Conservation (phyloP, 2,888 invertebrate species). For the Aporophyla lueneburgensis region DNA sequence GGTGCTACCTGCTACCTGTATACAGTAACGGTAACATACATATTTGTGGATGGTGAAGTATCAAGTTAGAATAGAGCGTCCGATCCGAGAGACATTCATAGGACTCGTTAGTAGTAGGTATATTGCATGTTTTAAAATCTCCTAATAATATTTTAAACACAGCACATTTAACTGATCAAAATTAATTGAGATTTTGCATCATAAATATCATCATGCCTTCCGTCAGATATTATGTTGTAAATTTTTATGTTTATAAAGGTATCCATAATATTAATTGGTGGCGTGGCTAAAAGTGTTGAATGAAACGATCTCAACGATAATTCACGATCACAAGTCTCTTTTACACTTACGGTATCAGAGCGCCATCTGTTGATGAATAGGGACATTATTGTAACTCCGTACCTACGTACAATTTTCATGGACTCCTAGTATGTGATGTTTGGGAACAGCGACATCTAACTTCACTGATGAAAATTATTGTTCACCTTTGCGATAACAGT, state of each 20-base stretch:
- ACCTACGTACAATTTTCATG: neutral
- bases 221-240: neutral
- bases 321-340: neutral
- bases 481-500: neutral
- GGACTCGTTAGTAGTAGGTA: neutral
- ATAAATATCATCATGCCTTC: neutral
- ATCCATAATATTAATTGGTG: neutral
- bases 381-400: neutral
- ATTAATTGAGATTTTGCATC: neutral
- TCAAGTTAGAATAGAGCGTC: neutral
- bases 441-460: constrained; percentile 38
- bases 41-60: neutral
- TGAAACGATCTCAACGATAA: too few relatives aligned
- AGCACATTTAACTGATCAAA: neutral
- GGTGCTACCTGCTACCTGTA: neutral
- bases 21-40: neutral
- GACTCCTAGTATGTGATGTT: neutral
- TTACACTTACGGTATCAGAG: too few relatives aligned
- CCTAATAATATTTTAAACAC: neutral
- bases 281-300: neutral
- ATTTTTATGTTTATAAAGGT: neutral
- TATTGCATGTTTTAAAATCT: neutral
- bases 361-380: constrained; percentile 44
- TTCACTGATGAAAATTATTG: neutral
- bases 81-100: neutral